Percentiles rank a stretch among this genome's conserved stretches.
Conservation (phyloP, 2,888 invertebrate species). For the Lasioglossum leucozonium region DNA sequence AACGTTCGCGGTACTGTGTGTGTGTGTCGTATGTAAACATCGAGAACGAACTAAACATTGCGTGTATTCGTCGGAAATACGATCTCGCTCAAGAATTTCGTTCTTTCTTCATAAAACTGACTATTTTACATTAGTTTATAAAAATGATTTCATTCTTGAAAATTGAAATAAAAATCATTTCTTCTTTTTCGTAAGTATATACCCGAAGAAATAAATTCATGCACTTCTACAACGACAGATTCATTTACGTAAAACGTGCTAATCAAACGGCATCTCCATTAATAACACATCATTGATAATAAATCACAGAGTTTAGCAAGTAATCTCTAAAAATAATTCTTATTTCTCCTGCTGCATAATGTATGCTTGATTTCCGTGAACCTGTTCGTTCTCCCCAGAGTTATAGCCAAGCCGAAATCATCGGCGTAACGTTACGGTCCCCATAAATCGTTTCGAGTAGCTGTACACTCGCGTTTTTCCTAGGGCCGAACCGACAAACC, state of each 20-base stretch:
- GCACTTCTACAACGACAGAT: too few relatives aligned
- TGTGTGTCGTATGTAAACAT: neutral
- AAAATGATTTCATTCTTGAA: too few relatives aligned
- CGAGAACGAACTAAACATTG: neutral
- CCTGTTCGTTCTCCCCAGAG: neutral
- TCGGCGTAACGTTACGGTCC: neutral
- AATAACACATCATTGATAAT: neutral
- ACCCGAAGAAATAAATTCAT: too few relatives aligned
- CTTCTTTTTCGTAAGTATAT: too few relatives aligned
- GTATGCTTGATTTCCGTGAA: slow-evolving; percentile 21
- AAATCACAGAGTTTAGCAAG: neutral
- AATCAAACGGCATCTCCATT: neutral
- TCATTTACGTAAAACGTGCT: too few relatives aligned
- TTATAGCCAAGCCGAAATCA: slow-evolving; percentile 17
- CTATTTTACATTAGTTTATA: too few relatives aligned
- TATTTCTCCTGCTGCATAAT: neutral
- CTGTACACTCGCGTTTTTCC: neutral
- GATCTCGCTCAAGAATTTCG: too few relatives aligned
- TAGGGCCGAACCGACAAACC: neutral
- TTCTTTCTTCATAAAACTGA: too few relatives aligned
- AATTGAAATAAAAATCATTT: too few relatives aligned
- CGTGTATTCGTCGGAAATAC: too few relatives aligned
- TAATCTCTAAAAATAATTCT: neutral
- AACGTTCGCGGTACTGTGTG: neutral
- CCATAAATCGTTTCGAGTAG: slow-evolving; percentile 3